These are phyloP conservation scores for Platanista minor DNA, from an alignment of 2,113 vertebrate genomes.

Conservation along the genomic window DNA sequence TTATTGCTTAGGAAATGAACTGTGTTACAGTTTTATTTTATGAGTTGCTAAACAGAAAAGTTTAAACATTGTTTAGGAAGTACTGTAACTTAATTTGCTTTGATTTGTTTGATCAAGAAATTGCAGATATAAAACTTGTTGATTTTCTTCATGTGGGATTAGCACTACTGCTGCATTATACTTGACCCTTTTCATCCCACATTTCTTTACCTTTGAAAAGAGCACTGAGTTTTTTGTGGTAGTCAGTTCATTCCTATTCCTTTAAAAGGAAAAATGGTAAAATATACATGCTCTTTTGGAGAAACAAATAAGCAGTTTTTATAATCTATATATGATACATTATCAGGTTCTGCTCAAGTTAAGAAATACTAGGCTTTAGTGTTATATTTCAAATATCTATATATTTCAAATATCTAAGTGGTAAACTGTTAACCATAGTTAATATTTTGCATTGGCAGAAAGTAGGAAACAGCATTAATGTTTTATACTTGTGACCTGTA, in stretches of 20 bases:
- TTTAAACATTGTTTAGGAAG: not conserved
- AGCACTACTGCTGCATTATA: not conserved
- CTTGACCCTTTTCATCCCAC: conserved; percentile 34
- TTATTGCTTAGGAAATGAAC: conserved; percentile 33
- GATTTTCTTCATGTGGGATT: not conserved
- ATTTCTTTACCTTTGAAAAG: not conserved
- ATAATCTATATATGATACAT: not conserved
- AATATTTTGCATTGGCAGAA: conserved; percentile 47
- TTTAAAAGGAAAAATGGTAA: not conserved
- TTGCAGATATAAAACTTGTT: not conserved
- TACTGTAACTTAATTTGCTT: conserved; percentile 26
- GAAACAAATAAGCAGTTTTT: not conserved
- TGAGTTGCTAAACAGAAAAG: not conserved
- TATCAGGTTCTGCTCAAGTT: not conserved
- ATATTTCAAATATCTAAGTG: conserved; percentile 35
- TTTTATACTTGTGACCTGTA: conserved; percentile 13
- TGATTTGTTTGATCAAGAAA: conserved; percentile 33
- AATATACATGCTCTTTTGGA: not conserved
- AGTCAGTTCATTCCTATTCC: not conserved
- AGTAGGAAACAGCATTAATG: conserved; percentile 27
- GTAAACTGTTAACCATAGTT: conserved; percentile 60
- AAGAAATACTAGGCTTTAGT: not conserved
- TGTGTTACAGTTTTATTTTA: conserved; percentile 1
- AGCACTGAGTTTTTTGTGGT: not conserved
- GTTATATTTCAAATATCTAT: conserved; percentile 34